phyloP scores from a whole-genome alignment of 1,140 invertebrate genomes.

The Drosophila lowei region DNA sequence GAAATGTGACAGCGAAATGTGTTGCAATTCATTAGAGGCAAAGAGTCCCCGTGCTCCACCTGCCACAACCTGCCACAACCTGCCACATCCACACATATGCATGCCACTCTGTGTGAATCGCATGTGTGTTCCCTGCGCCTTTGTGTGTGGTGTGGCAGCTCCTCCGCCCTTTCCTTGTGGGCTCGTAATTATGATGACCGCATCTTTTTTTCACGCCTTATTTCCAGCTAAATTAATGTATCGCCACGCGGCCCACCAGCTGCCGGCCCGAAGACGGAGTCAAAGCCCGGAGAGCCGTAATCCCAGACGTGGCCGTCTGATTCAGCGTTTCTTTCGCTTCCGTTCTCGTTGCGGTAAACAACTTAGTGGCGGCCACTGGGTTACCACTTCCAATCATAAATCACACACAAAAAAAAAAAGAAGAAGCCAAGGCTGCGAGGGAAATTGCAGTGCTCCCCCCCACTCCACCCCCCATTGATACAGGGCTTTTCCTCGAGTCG shows the following conservation, averaged over 20 bases:
- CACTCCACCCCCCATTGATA: background rate
- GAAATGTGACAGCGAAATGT: slow-evolving; percentile 63
- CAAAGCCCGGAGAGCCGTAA: background rate
- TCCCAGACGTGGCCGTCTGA: slow-evolving; percentile 13
- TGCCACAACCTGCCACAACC: slow-evolving; percentile 6
- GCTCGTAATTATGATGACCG: slow-evolving; percentile 70
- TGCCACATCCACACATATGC: slow-evolving; percentile 14
- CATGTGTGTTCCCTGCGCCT: too few relatives aligned
- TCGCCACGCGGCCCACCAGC: slow-evolving; percentile 11
- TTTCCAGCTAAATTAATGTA: slow-evolving; percentile 52
- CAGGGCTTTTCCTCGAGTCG: background rate
- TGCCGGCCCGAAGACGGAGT: background rate
- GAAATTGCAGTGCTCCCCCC: slow-evolving; percentile 1
- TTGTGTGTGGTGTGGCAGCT: slow-evolving; percentile 1
- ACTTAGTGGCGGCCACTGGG: slow-evolving; percentile 43
- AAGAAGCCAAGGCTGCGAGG: slow-evolving; percentile 33
- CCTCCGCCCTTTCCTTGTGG: background rate
- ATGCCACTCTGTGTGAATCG: background rate
- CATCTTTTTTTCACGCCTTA: slow-evolving; percentile 59
- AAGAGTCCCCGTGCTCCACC: slow-evolving; percentile 11
- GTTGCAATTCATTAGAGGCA: slow-evolving; percentile 75
- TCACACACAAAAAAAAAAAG: slow-evolving; percentile 25
- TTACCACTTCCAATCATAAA: slow-evolving; percentile 47
- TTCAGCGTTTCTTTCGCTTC: slow-evolving; percentile 37
- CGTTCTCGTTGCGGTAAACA: slow-evolving; percentile 35